These are phyloP conservation scores for Rhingia campestris DNA, from an alignment of 2,888 invertebrate species.

Conservation along the genomic window DNA sequence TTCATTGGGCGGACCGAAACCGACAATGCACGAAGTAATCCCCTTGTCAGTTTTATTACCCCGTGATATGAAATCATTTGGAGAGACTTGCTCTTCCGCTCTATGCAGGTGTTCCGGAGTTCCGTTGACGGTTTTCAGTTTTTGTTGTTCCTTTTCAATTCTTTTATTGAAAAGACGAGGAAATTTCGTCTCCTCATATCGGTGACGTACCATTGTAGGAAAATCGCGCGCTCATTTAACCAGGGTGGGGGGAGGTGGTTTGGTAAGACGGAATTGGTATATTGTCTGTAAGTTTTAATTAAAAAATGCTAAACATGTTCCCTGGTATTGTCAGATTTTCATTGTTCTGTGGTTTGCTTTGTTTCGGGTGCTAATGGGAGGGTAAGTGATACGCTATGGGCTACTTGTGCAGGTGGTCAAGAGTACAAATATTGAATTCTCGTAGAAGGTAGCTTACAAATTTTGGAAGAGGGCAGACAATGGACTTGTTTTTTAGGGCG, in stretches of 20 bases:
- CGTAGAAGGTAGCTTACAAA: no score
- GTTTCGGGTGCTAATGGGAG: neutral
- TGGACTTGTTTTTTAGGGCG: no score
- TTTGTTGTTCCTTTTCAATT: neutral
- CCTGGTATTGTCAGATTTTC: conserved; percentile 43
- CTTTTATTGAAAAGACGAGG: conserved; percentile 38
- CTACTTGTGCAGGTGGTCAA: conserved; percentile 26
- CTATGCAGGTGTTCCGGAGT: conserved; percentile 69
- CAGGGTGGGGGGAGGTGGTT: neutral
- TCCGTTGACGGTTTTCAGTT: conserved; percentile 34
- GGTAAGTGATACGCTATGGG: conserved; percentile 3
- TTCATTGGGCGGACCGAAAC: conserved; percentile 56
- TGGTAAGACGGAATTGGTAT: conserved; percentile 13
- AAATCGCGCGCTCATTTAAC: neutral
- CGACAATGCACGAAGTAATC: conserved; percentile 69
- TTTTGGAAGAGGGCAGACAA: no score
- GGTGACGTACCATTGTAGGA: conserved; percentile 52
- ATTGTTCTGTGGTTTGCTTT: neutral
- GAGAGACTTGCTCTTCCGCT: conserved; percentile 66
- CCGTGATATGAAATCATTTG: conserved; percentile 71
- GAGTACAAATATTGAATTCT: neutral
- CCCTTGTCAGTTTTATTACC: conserved; percentile 71
- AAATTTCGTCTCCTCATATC: conserved; percentile 48
- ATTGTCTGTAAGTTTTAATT: conserved; percentile 57
- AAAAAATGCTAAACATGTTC: conserved; percentile 59